Percentiles rank a stretch among this genome's conserved stretches.
Evolutionary conservation across 2,113 vertebrate genomes (phyloP).

Genomic region (Dendrocopos noguchii): DNA sequence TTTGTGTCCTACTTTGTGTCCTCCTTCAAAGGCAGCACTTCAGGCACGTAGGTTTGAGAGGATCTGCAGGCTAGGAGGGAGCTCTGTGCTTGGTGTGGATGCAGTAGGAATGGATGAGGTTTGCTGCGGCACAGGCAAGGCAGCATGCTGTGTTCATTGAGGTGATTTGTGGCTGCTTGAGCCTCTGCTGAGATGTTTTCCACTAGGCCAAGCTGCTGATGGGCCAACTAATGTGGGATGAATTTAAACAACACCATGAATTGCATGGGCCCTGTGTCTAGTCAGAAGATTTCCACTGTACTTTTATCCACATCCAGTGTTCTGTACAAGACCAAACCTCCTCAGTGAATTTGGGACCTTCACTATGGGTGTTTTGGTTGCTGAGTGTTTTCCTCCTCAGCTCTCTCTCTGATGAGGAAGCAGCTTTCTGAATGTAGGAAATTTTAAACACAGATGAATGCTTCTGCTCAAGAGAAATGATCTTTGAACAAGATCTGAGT

Average conservation of each 20-base stretch:
- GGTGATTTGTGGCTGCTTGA: background rate
- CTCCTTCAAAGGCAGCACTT: background rate
- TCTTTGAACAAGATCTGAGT: fast-evolving
- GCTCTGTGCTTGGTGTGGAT: background rate
- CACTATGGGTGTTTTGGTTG: fast-evolving
- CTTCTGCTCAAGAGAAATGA: fast-evolving
- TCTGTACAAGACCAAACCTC: too few relatives aligned
- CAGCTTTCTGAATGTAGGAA: fast-evolving
- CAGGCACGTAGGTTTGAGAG: fast-evolving
- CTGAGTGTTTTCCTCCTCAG: fast-evolving
- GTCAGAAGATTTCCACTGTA: fast-evolving
- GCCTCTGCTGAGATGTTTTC: fast-evolving
- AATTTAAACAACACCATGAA: fast-evolving
- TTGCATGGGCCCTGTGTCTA: fast-evolving
- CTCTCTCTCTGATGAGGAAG: fast-evolving
- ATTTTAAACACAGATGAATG: fast-evolving
- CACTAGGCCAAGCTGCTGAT: background rate
- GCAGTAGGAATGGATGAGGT: fast-evolving
- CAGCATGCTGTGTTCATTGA: background rate
- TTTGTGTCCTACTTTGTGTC: background rate
- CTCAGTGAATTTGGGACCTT: fast-evolving
- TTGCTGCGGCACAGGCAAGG: background rate
- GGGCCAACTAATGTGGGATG: background rate
- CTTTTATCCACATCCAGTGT: fast-evolving
- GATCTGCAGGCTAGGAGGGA: background rate